phyloP scores from a whole-genome alignment of 2,888 invertebrate species.

The Morpho helenor region DNA sequence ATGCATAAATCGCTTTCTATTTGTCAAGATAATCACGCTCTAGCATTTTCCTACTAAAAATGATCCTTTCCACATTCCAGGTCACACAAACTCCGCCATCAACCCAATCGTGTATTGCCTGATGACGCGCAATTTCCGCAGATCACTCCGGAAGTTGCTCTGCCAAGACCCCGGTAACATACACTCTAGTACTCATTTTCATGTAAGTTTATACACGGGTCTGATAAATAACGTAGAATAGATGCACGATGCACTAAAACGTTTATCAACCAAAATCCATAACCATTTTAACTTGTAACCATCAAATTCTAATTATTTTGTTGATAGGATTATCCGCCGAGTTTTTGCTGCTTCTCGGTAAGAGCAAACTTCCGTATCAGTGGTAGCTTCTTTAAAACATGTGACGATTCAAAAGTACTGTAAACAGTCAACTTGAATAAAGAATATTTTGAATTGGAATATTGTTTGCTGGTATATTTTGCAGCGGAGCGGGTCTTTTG shows the following conservation, averaged over 20 bases:
- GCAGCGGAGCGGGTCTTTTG: too few relatives aligned
- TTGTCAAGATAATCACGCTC: too few relatives aligned
- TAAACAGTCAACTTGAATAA: too few relatives aligned
- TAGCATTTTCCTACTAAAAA: too few relatives aligned
- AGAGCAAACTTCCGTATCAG: too few relatives aligned
- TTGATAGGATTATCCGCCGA: not conserved
- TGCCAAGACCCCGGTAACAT: conserved; percentile 74
- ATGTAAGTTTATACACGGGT: conserved; percentile 59
- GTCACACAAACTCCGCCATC: conserved; percentile 87
- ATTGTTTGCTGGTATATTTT: too few relatives aligned
- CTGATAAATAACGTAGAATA: conserved; percentile 6
- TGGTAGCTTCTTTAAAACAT: too few relatives aligned
- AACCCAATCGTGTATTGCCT: conserved; percentile 89
- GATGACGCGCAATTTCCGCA: conserved; percentile 86
- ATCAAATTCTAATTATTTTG: not conserved
- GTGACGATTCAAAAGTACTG: too few relatives aligned
- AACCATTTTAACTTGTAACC: not conserved
- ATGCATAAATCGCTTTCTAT: too few relatives aligned
- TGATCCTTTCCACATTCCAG: conserved; percentile 39
- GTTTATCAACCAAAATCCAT: not conserved
- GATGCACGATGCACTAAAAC: not conserved
- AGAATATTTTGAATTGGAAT: too few relatives aligned
- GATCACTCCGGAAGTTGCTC: conserved; percentile 82
- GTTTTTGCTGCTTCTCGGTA: too few relatives aligned
- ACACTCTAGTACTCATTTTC: conserved; percentile 75